Evolutionary conservation across 2,888 invertebrate species (phyloP).

Genomic region (Sarcophaga rosellei): DNA sequence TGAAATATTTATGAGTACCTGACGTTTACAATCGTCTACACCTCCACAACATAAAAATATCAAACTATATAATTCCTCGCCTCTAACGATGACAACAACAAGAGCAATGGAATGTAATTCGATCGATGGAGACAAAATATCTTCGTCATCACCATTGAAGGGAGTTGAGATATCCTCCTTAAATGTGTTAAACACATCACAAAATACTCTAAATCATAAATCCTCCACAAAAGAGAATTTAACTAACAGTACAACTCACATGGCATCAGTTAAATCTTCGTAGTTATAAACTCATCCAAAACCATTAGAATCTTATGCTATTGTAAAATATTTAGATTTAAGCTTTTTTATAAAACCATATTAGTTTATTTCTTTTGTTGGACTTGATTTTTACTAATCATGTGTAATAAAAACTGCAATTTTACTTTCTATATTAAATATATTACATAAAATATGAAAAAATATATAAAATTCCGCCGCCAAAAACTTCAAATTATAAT

Average conservation of each 20-base stretch:
- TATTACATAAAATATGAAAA: too few species aligned
- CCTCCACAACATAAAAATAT: constrained; percentile 63
- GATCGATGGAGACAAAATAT: constrained; percentile 36
- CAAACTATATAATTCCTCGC: constrained; percentile 47
- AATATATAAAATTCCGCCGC: too few species aligned
- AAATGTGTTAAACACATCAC: constrained; percentile 36
- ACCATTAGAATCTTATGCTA: constrained; percentile 33
- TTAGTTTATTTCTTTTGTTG: constrained; percentile 7
- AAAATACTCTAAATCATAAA: not conserved
- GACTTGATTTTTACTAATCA: not conserved
- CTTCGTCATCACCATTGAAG: not conserved
- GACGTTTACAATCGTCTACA: constrained; percentile 75
- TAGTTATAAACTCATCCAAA: constrained; percentile 36
- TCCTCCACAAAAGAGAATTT: not conserved
- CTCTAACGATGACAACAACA: constrained; percentile 38
- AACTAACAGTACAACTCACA: constrained; percentile 23
- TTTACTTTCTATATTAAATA: not conserved
- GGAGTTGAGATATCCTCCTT: constrained; percentile 27
- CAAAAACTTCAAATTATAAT: too few species aligned
- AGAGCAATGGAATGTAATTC: constrained; percentile 60
- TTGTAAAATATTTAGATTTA: constrained; percentile 39
- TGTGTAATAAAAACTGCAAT: not conserved
- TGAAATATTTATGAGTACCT: constrained; percentile 76
- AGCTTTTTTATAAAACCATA: constrained; percentile 38
- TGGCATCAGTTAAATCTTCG: constrained; percentile 30